Conservation (phyloP, 2,797 vertebrate species). For the Platalea minor region DNA sequence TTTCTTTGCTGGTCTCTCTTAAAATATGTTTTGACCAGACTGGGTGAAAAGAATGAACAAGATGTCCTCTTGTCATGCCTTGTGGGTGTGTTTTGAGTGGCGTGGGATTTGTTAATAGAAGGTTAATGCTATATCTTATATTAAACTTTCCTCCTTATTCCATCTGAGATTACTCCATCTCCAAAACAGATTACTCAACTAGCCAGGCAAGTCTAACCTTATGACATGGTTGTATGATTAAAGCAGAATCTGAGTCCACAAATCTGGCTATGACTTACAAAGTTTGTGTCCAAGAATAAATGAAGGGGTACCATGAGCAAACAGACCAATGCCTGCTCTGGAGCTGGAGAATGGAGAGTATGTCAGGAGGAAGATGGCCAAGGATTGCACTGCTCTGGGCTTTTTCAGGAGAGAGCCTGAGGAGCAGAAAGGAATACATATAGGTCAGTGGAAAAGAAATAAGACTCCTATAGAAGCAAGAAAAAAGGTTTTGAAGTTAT, state of each 20-base stretch:
- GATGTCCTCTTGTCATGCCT: background rate
- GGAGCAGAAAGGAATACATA: background rate
- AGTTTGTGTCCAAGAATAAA: background rate
- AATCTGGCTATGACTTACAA: background rate
- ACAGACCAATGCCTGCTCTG: background rate
- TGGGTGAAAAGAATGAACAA: background rate
- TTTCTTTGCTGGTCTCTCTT: background rate
- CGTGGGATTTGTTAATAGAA: background rate
- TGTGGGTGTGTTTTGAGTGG: background rate
- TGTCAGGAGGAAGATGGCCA: background rate
- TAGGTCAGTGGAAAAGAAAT: background rate
- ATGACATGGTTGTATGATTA: background rate
- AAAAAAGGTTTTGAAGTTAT: background rate
- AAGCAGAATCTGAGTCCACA: background rate
- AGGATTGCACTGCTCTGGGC: background rate
- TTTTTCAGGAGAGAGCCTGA: background rate
- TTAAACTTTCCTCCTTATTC: background rate
- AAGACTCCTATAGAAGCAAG: background rate
- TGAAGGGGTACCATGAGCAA: background rate
- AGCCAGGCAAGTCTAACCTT: background rate
- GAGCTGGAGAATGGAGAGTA: background rate
- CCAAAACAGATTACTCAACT: background rate
- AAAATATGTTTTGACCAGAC: background rate
- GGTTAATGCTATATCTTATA: background rate
- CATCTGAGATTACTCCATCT: background rate